Conservation (phyloP, 2,888 invertebrate species). For the Ochropacha duplaris region DNA sequence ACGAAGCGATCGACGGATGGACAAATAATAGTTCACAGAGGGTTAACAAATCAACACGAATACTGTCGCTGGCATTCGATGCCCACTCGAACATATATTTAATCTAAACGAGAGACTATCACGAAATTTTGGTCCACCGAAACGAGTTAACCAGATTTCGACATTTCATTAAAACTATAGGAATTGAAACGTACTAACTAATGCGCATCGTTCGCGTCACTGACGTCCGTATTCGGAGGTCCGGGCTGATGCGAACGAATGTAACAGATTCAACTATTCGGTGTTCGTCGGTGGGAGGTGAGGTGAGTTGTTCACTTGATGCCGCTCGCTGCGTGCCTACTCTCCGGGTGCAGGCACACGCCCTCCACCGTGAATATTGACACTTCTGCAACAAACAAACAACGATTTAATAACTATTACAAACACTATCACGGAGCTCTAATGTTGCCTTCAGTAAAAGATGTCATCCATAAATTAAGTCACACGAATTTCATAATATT, state of each 20-base stretch:
- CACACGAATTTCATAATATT: too few relatives aligned
- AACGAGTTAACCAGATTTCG: slow-evolving; percentile 56
- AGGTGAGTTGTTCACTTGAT: slow-evolving; percentile 80
- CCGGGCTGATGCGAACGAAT: slow-evolving; percentile 1
- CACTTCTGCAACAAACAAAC: slow-evolving; percentile 88
- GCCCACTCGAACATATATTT: slow-evolving; percentile 44
- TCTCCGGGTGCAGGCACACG: slow-evolving; percentile 92
- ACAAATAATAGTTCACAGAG: slow-evolving; percentile 36
- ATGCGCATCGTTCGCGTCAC: slow-evolving; percentile 22
- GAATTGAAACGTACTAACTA: slow-evolving; percentile 69
- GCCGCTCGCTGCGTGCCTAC: slow-evolving; percentile 82
- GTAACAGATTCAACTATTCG: slow-evolving; percentile 45
- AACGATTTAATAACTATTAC: background rate
- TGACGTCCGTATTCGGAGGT: slow-evolving; percentile 11
- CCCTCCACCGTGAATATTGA: slow-evolving; percentile 98
- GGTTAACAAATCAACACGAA: slow-evolving; percentile 36
- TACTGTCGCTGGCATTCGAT: slow-evolving; percentile 61
- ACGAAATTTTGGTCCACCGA: slow-evolving; percentile 71
- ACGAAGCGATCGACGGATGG: slow-evolving; percentile 55
- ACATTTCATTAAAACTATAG: slow-evolving; percentile 60
- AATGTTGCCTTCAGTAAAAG: too few relatives aligned
- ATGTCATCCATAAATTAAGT: too few relatives aligned
- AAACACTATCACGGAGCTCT: too few relatives aligned
- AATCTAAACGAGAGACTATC: slow-evolving; percentile 57
- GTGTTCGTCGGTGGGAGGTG: slow-evolving; percentile 20